Evolutionary conservation across 2,888 invertebrate genomes (phyloP), one percentile per base, ranked within the genome.

Genomic region (Polymixis flavicincta): DNA sequence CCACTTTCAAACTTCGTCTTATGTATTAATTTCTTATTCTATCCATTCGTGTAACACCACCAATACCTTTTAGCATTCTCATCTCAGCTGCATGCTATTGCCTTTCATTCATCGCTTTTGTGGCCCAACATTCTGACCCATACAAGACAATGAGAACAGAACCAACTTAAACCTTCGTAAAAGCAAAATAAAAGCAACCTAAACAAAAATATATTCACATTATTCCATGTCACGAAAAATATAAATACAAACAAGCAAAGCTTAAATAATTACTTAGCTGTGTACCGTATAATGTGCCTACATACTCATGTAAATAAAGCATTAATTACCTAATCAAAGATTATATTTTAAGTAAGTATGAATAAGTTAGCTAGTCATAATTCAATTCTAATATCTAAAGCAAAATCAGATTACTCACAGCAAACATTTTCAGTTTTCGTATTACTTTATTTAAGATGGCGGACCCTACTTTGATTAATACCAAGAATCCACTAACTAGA

Each of bases 391-490:
- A 42, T 74, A 32, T 61, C 65, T 70, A 25, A 82, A 82, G 55
- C 67, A 69, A 83, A 73, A 69, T 80, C 73, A 64, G 28, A 28
- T 72, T 55, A 55, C n/a, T 83, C 37, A 52, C 64, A 61, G 80
- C 55, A 55, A 73, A 68, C 54, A 69, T 64, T 83, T 78, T 54
- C 50, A 70, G 14, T 50, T 72, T 72, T 55, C 48, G 61, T 74
- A 71, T 61, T 78, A 71, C 57, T 78, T 83, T 78, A 67, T 78
- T 55, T 60, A 54, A 64, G 54, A 59, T 50, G 22, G 2, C 48
- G 37, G 0, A 22, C 17, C 19, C n/a, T 52, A 65, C 60, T 68
- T 65, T 79, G 55, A 77, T 75, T 28, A 64, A 59, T 60, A 48
- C 37, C 59, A 52, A 80, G 52, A 69, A 74, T 45, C 55, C 19